Percentiles rank a stretch among this genome's conserved stretches.
Conservation (phyloP, 2,797 vertebrate species). For the Sebastiscus tertius region DNA sequence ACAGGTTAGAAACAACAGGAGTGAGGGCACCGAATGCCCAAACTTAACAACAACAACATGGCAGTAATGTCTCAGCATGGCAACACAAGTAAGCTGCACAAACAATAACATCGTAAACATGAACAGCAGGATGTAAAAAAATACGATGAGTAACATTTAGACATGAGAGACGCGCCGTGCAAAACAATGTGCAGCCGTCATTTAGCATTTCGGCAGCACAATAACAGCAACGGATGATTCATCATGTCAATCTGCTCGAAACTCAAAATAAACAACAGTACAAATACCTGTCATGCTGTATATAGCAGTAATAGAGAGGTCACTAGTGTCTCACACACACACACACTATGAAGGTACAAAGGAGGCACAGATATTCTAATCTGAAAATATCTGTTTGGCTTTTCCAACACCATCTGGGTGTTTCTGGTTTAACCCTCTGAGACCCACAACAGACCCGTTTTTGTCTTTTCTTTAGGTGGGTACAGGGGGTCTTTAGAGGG, state of each 20-base stretch:
- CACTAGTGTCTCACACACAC: not conserved
- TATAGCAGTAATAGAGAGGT: not conserved
- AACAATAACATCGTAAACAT: constrained; percentile 32
- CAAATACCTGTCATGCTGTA: not conserved
- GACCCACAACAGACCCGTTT: too few species aligned
- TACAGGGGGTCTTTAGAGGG: too few species aligned
- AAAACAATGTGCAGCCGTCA: constrained; percentile 23
- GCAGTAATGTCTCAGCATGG: constrained; percentile 21
- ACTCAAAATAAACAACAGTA: not conserved
- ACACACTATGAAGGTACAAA: not conserved
- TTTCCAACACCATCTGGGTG: not conserved
- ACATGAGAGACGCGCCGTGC: constrained; percentile 11
- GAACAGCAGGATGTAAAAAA: constrained; percentile 25
- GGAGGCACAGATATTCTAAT: not conserved
- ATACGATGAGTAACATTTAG: not conserved
- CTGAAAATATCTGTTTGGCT: not conserved
- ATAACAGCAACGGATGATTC: constrained; percentile 3
- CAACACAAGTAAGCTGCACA: constrained; percentile 38
- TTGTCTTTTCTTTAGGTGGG: too few species aligned
- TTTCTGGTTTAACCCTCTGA: too few species aligned
- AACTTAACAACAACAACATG: constrained; percentile 37
- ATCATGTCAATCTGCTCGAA: not conserved
- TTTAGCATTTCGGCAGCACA: constrained; percentile 1
- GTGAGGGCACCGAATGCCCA: constrained; percentile 28
- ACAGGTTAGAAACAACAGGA: constrained; percentile 70